Base-by-base conservation (phyloP, 2,113 vertebrate genomes). In the Vicugna pacos region DNA sequence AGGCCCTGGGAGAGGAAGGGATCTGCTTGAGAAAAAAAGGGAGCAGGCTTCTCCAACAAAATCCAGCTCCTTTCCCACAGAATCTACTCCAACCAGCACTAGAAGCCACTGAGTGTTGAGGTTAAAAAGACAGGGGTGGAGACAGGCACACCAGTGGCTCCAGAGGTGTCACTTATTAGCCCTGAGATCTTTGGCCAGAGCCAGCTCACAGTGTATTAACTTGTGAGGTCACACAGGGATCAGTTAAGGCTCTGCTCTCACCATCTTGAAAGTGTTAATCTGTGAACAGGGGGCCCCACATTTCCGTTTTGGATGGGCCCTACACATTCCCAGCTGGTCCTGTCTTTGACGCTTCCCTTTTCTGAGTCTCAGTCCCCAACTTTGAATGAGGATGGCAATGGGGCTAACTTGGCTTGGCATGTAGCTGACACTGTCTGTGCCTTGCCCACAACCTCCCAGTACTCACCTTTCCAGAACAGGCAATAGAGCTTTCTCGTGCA, bases 151-250 rank as follows among this genome's bases (percentile, higher is more conserved):
- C 15, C 5, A 2, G 3, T 1, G 1, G 38, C 5, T 60, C 48
- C 42, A 35, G 50, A 81, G 5, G 2, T 2, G 10, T 24, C 35
- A 19, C 26, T 67, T 56, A 2, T 0, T 0, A 42, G 24, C 32
- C 73, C 32, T 15, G 17, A n/a, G 58, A 4, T 32, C 35, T 38
- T 19, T 35, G 64, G 50, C 2, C 1, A 17, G 24, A 16, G 11
- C 26, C 19, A 15, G 46, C 26, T 75, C 30, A 1, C 1, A 2
- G 42, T 12, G 26, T 2, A 0, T 0, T 0, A 8, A 22, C 60
- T 28, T 26, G 28, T 7, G 15, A 90, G 1, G 6, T 58, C 28
- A 67, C 60, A n/a, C 2, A 15, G 81, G 35, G 24, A 3, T 69
- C 15, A 28, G 32, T 0, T 11, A 85, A 13, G 38, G 19, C 7